Percentiles rank a stretch among this genome's conserved stretches.
These are phyloP conservation scores for Leptinotarsa peninsularis DNA, from an alignment of 2,888 invertebrate genomes.

Conservation along the genomic window DNA sequence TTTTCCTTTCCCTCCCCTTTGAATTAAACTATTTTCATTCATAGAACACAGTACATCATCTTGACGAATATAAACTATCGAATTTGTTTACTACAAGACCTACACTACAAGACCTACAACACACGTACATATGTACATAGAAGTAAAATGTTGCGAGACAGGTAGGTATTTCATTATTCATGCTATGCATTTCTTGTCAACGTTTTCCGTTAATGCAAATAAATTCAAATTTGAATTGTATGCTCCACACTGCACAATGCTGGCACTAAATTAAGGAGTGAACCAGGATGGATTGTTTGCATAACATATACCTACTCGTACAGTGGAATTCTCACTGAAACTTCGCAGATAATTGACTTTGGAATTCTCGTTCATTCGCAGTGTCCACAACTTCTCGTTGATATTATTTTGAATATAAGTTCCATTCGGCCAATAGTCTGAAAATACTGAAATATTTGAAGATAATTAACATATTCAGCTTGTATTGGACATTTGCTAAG, in stretches of 20 bases:
- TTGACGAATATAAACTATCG: neutral
- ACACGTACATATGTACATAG: neutral
- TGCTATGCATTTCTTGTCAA: conserved; percentile 11
- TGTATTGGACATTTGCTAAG: too few relatives aligned
- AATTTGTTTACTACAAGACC: too few relatives aligned
- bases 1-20: neutral
- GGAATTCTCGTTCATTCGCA: neutral
- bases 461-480: too few relatives aligned
- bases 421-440: neutral
- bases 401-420: neutral
- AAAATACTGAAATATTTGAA: neutral
- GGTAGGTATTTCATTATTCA: conserved; percentile 2
- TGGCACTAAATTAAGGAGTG: neutral
- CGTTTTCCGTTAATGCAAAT: conserved; percentile 19
- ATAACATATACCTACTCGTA: neutral
- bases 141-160: neutral
- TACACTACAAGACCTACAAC: neutral
- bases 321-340: conserved; percentile 6
- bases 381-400: neutral
- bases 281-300: conserved; percentile 11
- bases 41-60: neutral
- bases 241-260: conserved; percentile 7
- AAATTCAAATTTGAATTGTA: conserved; percentile 5
- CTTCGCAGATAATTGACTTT: conserved; percentile 5
- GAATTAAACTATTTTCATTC: neutral